phyloP scores from a whole-genome alignment of 2,888 invertebrate species.

The Leptinotarsa juncta region DNA sequence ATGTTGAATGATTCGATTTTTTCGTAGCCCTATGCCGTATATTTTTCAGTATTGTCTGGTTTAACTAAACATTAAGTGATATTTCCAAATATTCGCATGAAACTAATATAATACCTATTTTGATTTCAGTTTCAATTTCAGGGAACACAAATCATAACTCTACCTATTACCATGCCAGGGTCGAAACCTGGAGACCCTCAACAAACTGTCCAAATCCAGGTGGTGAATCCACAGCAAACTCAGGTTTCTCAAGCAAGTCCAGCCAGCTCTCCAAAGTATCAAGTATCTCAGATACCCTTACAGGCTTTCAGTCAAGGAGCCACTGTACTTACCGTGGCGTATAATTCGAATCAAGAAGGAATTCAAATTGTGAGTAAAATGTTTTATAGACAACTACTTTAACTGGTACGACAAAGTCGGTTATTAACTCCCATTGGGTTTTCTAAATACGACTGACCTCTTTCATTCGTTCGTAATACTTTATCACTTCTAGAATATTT shows the following conservation, averaged over 20 bases:
- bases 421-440: too few species aligned
- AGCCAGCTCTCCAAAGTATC: conserved; percentile 77
- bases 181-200: conserved; percentile 81
- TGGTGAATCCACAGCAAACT: conserved; percentile 61
- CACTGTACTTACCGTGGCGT: conserved; percentile 81
- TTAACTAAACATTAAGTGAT: not conserved
- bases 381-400: too few species aligned
- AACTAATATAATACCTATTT: not conserved
- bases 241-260: conserved; percentile 60
- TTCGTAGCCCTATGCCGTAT: not conserved
- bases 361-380: conserved; percentile 70
- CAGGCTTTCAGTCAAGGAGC: conserved; percentile 80
- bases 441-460: too few species aligned
- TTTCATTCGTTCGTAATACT: too few species aligned
- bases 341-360: conserved; percentile 72
- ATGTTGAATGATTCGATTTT: too few species aligned
- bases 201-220: conserved; percentile 82
- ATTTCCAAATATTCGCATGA: not conserved
- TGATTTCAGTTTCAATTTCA: conserved; percentile 29
- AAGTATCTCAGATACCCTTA: conserved; percentile 79
- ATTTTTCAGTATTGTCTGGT: not conserved
- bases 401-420: too few species aligned
- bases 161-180: conserved; percentile 83
- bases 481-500: too few species aligned
- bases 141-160: conserved; percentile 77